Base-by-base conservation (phyloP, 2,113 vertebrate species). In the Naja naja region DNA sequence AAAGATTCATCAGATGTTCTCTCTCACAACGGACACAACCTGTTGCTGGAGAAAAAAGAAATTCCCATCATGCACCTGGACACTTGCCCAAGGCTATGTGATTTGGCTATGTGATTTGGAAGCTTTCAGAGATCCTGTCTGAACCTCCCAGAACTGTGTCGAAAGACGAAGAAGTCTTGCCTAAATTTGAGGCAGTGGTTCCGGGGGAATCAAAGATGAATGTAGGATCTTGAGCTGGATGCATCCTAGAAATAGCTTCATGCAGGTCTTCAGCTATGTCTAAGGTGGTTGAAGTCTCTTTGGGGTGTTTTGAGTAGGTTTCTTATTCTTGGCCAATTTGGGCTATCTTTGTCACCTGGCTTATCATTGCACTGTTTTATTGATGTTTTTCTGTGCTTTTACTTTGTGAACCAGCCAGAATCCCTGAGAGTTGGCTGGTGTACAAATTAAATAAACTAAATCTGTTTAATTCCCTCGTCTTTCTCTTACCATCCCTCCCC, bases 51-150 rank as follows among this genome's bases (percentile, higher is more conserved):
- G 89, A 49, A 49, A 49, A 39, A 56, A 54, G 0, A 90, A 90
- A 92, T 94, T 43, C 90, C 89, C 74, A 88, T 64, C 86, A 56
- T n/a, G 43, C 94, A 60, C 54, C 81, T 49, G 64, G 47, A 74
- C 0, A 0, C 56, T 8, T 20, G 87, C 60, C 88, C 4, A 20
- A 39, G 74, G 0, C 18, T 4, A 12, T 74, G 30, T 14, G 18
- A 23, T 89, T 81, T n/a, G 64, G n/a, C 18, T 4, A 12, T 74
- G 30, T 14, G 18, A 23, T 89, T 81, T n/a, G 64, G n/a, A 55
- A 23, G 22, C n/a, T 54, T 92, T n/a, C 58, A 34, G 60, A 45
- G 34, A 81, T 55, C 25, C 6, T 3, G 18, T 87, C 34, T 16
- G 34, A 25, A 87, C 22, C 54, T 52, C 16, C 5, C 55, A 34